phyloP scores from a whole-genome alignment of 2,888 invertebrate species.

The Drosophila melanocephala region DNA sequence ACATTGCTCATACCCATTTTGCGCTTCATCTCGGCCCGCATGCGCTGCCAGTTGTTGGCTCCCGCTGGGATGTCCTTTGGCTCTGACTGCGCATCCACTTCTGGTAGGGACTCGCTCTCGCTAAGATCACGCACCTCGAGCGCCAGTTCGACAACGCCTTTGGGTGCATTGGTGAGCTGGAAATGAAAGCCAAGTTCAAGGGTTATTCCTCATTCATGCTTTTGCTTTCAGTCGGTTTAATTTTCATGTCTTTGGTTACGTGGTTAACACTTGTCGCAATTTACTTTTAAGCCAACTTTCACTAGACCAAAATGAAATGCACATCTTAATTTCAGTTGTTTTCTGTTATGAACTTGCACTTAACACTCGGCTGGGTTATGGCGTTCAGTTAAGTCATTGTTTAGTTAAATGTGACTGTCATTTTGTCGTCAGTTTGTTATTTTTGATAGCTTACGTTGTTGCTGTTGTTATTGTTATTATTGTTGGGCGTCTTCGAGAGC shows the following conservation, averaged over 20 bases:
- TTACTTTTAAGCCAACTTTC: conserved; percentile 46
- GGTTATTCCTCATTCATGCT: conserved; percentile 29
- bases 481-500: conserved; percentile 64
- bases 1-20: conserved; percentile 81
- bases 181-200: conserved; percentile 22
- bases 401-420: conserved; percentile 28
- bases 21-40: conserved; percentile 82
- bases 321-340: conserved; percentile 40
- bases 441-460: conserved; percentile 66
- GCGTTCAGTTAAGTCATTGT: conserved; percentile 52
- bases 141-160: conserved; percentile 84
- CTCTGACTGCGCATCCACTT: conserved; percentile 6
- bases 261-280: conserved; percentile 45
- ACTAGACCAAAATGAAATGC: conserved; percentile 43
- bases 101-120: conserved; percentile 33
- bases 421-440: conserved; percentile 20
- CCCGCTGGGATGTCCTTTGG: conserved; percentile 6
- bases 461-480: conserved; percentile 58
- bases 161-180: conserved; percentile 80
- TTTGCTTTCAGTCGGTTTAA: conserved; percentile 29
- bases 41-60: conserved; percentile 76
- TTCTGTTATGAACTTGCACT: conserved; percentile 31
- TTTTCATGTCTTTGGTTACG: conserved; percentile 31
- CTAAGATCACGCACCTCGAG: conserved; percentile 82
- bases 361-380: conserved; percentile 25